Evolutionary conservation across 2,797 vertebrate species (phyloP), one percentile per base, ranked within the genome.

Genomic region (Hypotaenidia okinawae): DNA sequence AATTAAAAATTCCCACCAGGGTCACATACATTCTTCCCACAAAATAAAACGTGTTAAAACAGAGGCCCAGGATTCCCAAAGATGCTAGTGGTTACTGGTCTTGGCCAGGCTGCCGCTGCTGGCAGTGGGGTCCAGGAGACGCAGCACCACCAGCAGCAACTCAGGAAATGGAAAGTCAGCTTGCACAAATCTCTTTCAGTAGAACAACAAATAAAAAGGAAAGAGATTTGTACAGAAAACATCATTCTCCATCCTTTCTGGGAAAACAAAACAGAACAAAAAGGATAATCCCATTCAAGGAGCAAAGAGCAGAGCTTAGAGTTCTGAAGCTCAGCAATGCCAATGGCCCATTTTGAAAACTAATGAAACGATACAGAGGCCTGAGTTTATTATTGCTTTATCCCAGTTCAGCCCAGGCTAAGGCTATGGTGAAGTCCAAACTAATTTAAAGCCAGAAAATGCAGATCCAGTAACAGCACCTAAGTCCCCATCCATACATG

Each of bases 371-470:
- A 55, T 90, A 54, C 32, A 27, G 66, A 95, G 87, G 93, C 91
- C 95, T 95, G 84, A 94, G 94, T 95, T 97, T 57, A 90, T 97
- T 97, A 97, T 97, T 97, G 97, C 97, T 97, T 96, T 93, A 78
- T 94, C 93, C 91, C 88, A 90, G 92, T 95, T 96, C 84, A 94
- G 94, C 94, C 96, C 95, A 94, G 96, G 96, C 87, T 89, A 95
- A 94, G 95, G 96, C 89, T 79, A 92, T 5, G 78, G 89, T 95
- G 92, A 89, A 93, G 62, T 87, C 90, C 91, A 91, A 94, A 95
- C 84, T 63, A 37, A 84, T 75, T 96, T 94, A 93, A 94, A 96
- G 94, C 90, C 93, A 80, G 86, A 96, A 88, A 96, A 94, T 13
- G 57, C 69, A 93, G 90, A 87, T 81, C 84, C 88, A 94, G 79